phyloP scores from a whole-genome alignment of 2,797 vertebrate genomes.

The Spinibarbus caldwelli region DNA sequence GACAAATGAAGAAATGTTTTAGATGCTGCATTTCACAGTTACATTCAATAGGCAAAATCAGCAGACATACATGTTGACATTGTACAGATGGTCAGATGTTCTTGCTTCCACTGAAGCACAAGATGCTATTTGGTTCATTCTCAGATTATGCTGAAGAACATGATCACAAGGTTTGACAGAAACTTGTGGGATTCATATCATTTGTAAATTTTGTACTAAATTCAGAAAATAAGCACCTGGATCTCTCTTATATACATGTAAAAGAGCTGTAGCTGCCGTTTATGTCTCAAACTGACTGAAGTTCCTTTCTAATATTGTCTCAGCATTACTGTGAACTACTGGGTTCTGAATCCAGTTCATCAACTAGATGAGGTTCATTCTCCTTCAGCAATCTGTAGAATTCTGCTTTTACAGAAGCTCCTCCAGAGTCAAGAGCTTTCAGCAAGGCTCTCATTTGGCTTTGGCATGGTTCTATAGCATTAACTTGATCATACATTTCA shows the following conservation, averaged over 20 bases:
- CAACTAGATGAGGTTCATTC: background rate
- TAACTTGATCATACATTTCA: slow-evolving; percentile 2
- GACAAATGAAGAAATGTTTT: too few relatives aligned
- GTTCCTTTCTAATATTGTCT: background rate
- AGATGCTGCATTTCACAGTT: too few relatives aligned
- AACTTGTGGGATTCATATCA: too few relatives aligned
- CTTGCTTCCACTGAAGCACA: too few relatives aligned
- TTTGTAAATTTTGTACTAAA: too few relatives aligned
- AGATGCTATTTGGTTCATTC: too few relatives aligned
- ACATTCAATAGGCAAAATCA: background rate
- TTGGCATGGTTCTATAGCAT: background rate
- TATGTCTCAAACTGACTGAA: background rate
- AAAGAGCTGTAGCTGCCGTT: background rate
- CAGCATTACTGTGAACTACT: background rate
- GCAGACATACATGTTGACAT: too few relatives aligned
- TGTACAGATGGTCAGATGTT: too few relatives aligned
- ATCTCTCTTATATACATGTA: background rate
- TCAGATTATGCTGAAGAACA: too few relatives aligned
- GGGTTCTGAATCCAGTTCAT: background rate
- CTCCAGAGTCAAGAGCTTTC: background rate
- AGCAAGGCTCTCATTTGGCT: slow-evolving; percentile 27
- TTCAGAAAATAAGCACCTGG: background rate
- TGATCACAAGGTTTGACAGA: too few relatives aligned
- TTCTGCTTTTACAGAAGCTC: slow-evolving; percentile 2
- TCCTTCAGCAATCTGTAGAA: slow-evolving; percentile 31